Base-by-base conservation (phyloP, 2,113 vertebrate genomes). In the Desmodus rotundus region DNA sequence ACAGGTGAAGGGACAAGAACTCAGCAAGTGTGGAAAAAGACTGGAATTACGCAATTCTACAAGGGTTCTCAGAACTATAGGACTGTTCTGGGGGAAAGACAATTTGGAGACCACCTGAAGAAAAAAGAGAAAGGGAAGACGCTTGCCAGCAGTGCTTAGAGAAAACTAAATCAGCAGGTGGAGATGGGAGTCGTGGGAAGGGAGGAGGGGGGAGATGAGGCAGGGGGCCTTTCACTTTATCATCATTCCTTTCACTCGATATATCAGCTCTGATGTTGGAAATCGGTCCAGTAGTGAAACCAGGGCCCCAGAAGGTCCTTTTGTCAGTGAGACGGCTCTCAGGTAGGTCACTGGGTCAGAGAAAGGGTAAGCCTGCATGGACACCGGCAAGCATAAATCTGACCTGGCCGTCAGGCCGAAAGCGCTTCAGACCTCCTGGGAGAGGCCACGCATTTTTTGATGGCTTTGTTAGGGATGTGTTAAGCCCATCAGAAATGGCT, bases 401-500 rank as follows among this genome's bases (percentile, higher is more conserved):
- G 68, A 68, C 14, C 36, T 67, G 76, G 7, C 31, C 77, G 3
- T 41, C 5, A 0, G 76, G 50, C 26, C 95, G 65, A 80, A 15
- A 0, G 0, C 52, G 0, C 52, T 7, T 92, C 45, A 83, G 31
- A 52, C 31, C 84, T 80, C 24, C 10, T 16, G 72, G 68, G n/a
- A 36, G 50, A 78, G 63, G 72, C 16, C 58, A 1, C 1, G 72
- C 83, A 56, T 2, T 86, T 15, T 72, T 96, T 92, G 81, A 89
- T 38, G 61, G 43, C 19, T 14, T 88, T 95, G 68, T 88, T 54
- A 91, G 97, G 85, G 17, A 73, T 33, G 61, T 76, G 52, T 87
- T 89, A 87, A 97, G 89, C 72, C 24, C 4, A 16, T 93, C 78
- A 89, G 86, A 95, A 89, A 80, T 61, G 61, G 67, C 8, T 67